Evolutionary conservation across 2,113 vertebrate species (phyloP), one percentile per base, ranked within the genome.

Genomic region (Oryzias melastigma): DNA sequence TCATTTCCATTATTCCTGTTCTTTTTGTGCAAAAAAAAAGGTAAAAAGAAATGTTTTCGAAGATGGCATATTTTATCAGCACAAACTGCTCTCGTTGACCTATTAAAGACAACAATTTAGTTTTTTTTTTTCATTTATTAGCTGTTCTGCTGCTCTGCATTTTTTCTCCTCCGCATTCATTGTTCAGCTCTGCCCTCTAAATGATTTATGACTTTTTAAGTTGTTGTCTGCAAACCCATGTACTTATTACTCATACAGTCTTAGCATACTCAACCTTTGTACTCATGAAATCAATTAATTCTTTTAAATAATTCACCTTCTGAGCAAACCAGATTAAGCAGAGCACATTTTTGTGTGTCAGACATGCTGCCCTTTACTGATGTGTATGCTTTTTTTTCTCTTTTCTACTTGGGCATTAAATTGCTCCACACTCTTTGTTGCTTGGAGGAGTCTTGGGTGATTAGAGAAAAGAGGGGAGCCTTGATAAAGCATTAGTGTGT

Each of bases 221-320:
- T 89, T 88, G 83, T 89, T 90, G 91, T 86, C 77, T 83, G 68
- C 85, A 83, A 85, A 87, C 73, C 70, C 67, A 65, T 88, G 83
- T 88, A 83, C 90, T 90, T 91, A 89, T 86, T 91, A 90, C 86
- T 89, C 82, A 78, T 72, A 87, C 77, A 77, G 81, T 76, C 84
- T 87, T 84, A 80, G 89, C 86, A 86, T 89, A 78, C 81, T 86
- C 87, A 91, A 82, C 89, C 90, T 89, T 89, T 73, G 62, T 87
- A 89, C 88, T 87, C 81, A 66, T 87, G 71, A 90, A 93, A 91
- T 92, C 90, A 91, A 91, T 93, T 93, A 91, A 92, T 91, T 90
- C 84, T 85, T 65, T 86, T 93, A 79, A 92, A 91, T 93, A 87
- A 93, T 93, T 91, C 80, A 92, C 83, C 76, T 88, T 86, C 84